These are phyloP conservation scores for Petrocephalus zakoni DNA, from an alignment of 2,113 vertebrate genomes.

Conservation along the genomic window DNA sequence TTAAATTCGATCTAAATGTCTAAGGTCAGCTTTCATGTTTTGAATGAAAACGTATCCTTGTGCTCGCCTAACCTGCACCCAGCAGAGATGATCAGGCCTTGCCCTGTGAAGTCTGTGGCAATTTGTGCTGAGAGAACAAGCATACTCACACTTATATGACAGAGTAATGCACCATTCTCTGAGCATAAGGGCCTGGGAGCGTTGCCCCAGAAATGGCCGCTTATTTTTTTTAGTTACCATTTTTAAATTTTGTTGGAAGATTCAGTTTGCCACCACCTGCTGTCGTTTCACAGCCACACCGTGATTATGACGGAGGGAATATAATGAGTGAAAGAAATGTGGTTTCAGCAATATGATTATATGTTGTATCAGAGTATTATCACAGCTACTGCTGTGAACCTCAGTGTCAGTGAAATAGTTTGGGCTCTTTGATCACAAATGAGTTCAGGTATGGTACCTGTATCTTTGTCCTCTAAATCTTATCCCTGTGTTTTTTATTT, in stretches of 20 bases:
- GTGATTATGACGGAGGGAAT: not conserved
- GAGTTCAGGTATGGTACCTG: not conserved
- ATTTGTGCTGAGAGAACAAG: not conserved
- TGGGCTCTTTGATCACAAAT: not conserved
- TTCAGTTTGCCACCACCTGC: not conserved
- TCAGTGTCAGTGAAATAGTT: not conserved
- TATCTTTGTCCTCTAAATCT: not conserved
- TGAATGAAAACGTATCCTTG: not conserved
- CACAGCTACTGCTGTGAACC: not conserved
- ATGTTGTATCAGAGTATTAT: not conserved
- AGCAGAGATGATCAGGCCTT: not conserved
- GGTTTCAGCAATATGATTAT: not conserved
- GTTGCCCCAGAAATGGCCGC: not conserved
- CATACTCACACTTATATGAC: not conserved
- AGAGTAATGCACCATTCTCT: not conserved
- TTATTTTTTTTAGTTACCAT: not conserved
- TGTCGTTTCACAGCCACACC: not conserved
- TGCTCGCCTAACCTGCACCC: not conserved
- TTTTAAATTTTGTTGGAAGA: not conserved
- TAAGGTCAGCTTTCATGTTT: not conserved
- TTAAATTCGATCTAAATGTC: not conserved
- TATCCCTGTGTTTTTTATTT: not conserved
- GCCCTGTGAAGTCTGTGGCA: not conserved
- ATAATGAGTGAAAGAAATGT: not conserved
- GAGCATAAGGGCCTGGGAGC: not conserved